Conservation (phyloP, 2,113 vertebrate genomes). For the Taxidea taxus region DNA sequence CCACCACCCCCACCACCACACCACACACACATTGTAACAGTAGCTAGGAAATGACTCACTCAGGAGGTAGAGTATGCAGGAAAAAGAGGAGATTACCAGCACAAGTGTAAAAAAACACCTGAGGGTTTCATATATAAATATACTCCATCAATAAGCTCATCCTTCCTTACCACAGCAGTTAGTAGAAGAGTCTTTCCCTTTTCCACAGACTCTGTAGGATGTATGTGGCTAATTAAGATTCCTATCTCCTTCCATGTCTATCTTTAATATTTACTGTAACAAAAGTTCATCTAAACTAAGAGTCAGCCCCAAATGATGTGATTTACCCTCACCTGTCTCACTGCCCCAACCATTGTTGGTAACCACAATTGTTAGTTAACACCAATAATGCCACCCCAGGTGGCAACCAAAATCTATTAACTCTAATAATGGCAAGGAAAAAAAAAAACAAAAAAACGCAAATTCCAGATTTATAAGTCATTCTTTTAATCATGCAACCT, state of each 20-base stretch:
- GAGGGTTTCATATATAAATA: not conserved
- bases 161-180: not conserved
- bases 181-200: not conserved
- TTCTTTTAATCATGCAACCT: not conserved
- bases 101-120: not conserved
- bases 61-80: not conserved
- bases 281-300: not conserved
- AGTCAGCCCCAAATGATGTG: not conserved
- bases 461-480: not conserved
- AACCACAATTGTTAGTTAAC: not conserved
- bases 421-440: not conserved
- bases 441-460: not conserved
- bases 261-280: not conserved
- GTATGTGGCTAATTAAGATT: not conserved
- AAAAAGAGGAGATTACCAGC: not conserved
- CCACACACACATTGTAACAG: not conserved
- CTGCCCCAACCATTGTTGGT: not conserved
- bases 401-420: not conserved
- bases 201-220: no score
- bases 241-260: not conserved
- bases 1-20: not conserved
- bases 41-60: conserved; percentile 58
- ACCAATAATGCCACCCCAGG: not conserved
- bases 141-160: not conserved
- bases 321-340: not conserved